Base-by-base conservation (phyloP, 2,797 vertebrate genomes). In the Cyclura pinguis region DNA sequence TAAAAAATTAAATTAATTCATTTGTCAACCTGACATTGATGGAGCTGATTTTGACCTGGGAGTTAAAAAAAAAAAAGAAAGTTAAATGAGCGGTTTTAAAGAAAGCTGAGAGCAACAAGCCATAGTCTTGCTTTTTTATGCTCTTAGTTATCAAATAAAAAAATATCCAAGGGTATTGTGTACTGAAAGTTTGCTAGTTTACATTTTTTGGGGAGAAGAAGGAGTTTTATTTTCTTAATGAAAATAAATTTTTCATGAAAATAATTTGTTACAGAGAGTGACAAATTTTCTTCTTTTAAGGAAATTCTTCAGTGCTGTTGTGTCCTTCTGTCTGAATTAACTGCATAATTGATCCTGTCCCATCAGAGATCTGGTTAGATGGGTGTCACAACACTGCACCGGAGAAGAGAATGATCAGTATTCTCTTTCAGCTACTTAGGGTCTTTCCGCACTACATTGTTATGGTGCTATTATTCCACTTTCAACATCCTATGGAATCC, bases 1-100 rank as follows among this genome's bases (percentile, higher is more conserved):
- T 96, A 95, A 96, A 88, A 95, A 94, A 93, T 93, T 95, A 96
- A 96, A 96, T 95, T 94, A 95, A 87, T 90, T 88, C 94, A 95
- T 96, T 95, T 95, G 94, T 96, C 96, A 96, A 91, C 86, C 69
- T 94, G 96, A 95, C 94, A 95, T 92, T 94, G 76, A 88, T 78
- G 64, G 93, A 95, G 95, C 93, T 95, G 93, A 88, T 64, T 91
- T 47, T 88, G 90, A 96, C 94, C 96, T 86, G 85, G 93, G 95
- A 95, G 94, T 93, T 92, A 20, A 22, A 62, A 62, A 62, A 62
- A 93, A 95, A 95, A 92, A 82, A 88, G 91, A 88, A 93, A 96
- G 93, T 95, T 93, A 94, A 95, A 91, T 91, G 90, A 90, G 90
- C 89, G 85, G 89, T 92, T 89, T 92, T 92, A 88, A 95, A 94